These are phyloP conservation scores for Noctua janthe DNA, from an alignment of 2,888 invertebrate species.

Conservation along the genomic window DNA sequence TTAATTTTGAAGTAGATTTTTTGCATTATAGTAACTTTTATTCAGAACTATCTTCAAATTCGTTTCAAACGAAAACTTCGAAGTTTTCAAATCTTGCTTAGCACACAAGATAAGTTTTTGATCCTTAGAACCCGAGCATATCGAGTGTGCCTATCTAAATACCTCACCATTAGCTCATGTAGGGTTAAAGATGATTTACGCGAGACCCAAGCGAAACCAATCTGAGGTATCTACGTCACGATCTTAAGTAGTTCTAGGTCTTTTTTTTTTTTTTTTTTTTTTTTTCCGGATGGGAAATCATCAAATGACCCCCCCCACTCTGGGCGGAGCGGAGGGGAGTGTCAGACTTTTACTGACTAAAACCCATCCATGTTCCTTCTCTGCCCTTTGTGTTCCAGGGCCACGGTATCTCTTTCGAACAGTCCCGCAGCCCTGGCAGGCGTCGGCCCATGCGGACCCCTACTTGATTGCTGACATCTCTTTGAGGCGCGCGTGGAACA, in stretches of 20 bases:
- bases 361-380: no score
- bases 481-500: no score
- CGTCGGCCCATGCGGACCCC: no score
- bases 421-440: no score
- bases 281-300: no score
- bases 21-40: not conserved
- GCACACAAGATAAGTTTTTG: slow-evolving; percentile 3
- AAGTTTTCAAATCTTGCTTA: slow-evolving; percentile 1
- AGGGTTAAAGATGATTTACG: slow-evolving; percentile 43
- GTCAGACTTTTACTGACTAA: no score
- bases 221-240: slow-evolving; percentile 46
- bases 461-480: no score
- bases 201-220: slow-evolving; percentile 36
- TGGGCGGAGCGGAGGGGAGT: no score
- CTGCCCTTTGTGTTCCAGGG: no score
- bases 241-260: slow-evolving; percentile 53
- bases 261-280: no score
- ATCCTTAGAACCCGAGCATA: not conserved
- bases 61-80: not conserved
- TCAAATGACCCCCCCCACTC: no score
- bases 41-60: not conserved
- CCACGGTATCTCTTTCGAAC: no score
- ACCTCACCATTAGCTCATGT: slow-evolving; percentile 22
- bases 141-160: slow-evolving; percentile 33
- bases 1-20: not conserved